Evolutionary conservation across 2,113 vertebrate species (phyloP).

Genomic region (Etheostoma cragini): DNA sequence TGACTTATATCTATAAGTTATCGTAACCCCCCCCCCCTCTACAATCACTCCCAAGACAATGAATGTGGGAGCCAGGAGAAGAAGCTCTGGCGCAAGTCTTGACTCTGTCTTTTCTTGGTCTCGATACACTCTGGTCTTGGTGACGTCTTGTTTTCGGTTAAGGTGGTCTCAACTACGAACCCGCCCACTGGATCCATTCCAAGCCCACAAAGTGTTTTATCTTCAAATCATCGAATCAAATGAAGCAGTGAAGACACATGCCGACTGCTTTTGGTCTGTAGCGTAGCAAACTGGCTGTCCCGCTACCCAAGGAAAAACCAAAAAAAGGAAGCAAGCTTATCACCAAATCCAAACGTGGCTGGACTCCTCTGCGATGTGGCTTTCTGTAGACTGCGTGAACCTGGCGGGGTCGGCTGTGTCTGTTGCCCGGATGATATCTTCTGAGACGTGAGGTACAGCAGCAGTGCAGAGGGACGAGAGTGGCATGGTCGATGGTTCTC

Average conservation of each 20-base stretch:
- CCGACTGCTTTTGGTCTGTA: not conserved
- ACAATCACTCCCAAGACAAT: too few relatives aligned
- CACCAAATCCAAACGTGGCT: conserved; percentile 2
- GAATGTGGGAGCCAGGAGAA: too few relatives aligned
- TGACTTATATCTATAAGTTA: too few relatives aligned
- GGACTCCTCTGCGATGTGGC: not conserved
- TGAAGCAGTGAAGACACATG: not conserved
- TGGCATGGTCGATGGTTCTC: not conserved
- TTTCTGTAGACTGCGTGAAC: not conserved
- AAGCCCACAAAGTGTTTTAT: not conserved
- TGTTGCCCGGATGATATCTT: not conserved
- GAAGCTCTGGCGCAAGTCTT: too few relatives aligned
- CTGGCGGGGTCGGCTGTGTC: not conserved
- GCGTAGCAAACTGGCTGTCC: not conserved
- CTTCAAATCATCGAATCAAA: not conserved
- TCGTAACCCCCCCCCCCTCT: too few relatives aligned
- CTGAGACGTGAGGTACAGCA: conserved; percentile 2
- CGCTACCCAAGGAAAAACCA: not conserved
- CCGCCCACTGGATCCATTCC: not conserved
- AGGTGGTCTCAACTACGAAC: too few relatives aligned
- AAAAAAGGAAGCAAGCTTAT: not conserved
- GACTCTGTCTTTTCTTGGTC: too few relatives aligned
- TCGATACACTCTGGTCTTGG: too few relatives aligned
- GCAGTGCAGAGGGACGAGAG: conserved; percentile 3
- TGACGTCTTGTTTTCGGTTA: too few relatives aligned